These are phyloP conservation scores for Argyrosomus regius DNA, from an alignment of 2,797 vertebrate species.

Conservation along the genomic window DNA sequence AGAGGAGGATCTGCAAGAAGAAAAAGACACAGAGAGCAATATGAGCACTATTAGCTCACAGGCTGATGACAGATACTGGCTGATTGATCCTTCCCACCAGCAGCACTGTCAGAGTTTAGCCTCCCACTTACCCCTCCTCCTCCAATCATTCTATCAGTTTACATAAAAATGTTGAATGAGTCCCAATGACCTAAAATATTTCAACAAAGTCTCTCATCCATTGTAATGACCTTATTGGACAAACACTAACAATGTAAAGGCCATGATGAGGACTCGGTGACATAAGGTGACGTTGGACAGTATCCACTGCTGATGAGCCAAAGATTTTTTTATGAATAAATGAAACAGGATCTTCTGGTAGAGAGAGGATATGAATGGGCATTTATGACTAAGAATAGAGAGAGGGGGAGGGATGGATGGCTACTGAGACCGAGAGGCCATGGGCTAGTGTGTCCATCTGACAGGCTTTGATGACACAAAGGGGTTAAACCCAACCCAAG, in stretches of 20 bases:
- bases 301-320: slow-evolving; percentile 45
- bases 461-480: slow-evolving; percentile 87
- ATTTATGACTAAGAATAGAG: slow-evolving; percentile 82
- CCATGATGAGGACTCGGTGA: slow-evolving; percentile 7
- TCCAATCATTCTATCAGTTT: slow-evolving; percentile 26
- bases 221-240: background rate
- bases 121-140: slow-evolving; percentile 11
- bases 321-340: slow-evolving; percentile 74
- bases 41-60: slow-evolving; percentile 71
- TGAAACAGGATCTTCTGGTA: slow-evolving; percentile 75
- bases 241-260: background rate
- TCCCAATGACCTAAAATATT: slow-evolving; percentile 36
- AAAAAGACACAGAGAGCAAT: slow-evolving; percentile 77
- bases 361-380: slow-evolving; percentile 77
- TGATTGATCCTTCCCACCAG: slow-evolving; percentile 70
- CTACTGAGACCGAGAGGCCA: slow-evolving; percentile 73
- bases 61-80: slow-evolving; percentile 78
- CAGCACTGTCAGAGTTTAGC: slow-evolving; percentile 44
- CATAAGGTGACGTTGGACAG: slow-evolving; percentile 26
- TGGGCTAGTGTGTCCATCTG: slow-evolving; percentile 74
- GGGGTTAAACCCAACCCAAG: slow-evolving; percentile 85
- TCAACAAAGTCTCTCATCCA: background rate
- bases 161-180: slow-evolving; percentile 31
- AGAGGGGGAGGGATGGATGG: slow-evolving; percentile 50
- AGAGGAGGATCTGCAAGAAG: slow-evolving; percentile 84